Base-by-base conservation (phyloP, 2,888 invertebrate species). In the Campopleginae sp. region DNA sequence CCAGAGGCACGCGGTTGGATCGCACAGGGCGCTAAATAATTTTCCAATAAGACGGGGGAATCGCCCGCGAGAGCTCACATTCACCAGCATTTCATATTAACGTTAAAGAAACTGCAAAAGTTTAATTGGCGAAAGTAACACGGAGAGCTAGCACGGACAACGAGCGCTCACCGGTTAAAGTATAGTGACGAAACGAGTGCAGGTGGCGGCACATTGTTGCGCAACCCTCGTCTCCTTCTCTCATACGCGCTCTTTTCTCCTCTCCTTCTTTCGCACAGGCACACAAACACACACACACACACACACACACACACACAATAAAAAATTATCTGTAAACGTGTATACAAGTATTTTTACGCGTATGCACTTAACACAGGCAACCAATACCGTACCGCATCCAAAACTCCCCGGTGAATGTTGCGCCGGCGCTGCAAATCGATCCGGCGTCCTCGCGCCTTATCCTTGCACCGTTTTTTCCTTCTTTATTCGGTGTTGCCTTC, bases 101-200 rank as follows among this genome's bases (percentile, higher is more conserved):
- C 82, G 82, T 89, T 87, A 88, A 89, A 90, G 83, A 86, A 89
- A 89, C 88, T 88, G 85, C 87, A 88, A 58, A 58, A 89, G 83
- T 87, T 91, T 90, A 90, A 91, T 91, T 91, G 89, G 91, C 90
- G 91, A 91, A 90, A 91, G 91, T 91, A 91, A 90, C 86, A 86
- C 86, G 88, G 66, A 87, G 82, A 88, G 83, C 84, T 48, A 79
- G 68, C 8, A 58, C 42, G 54, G 71, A 80, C 78, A 86, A 86
- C 86, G 71, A 76, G 71, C 80, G 71, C 68, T 84, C 86, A 87
- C 86, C 86, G 86, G 86, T 88, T 89, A 89, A 89, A 90, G 87
- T 84, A 76, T 85, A 72, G 86, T 91, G 91, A 89, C 88, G 91
- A 91, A 91, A 91, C 87, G 88, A 90, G 89, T 90, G 90, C 91